phyloP scores from a whole-genome alignment of 2,113 vertebrate species.

The Tragelaphus buxtoni region DNA sequence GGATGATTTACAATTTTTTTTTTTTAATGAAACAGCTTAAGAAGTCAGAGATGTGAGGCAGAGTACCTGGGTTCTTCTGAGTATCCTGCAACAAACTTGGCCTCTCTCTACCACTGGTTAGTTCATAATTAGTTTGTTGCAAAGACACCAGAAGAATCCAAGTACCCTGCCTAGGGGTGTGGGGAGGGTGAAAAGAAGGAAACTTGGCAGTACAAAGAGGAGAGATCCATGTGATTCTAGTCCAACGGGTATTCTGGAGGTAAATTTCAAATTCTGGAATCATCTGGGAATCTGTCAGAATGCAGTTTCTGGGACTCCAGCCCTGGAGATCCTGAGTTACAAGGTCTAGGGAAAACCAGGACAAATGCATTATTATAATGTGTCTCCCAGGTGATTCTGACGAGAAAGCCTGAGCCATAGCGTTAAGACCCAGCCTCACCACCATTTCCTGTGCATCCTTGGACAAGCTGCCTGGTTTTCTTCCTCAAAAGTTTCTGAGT shows the following conservation, averaged over 20 bases:
- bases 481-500: neutral
- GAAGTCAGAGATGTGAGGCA: neutral
- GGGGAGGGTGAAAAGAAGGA: neutral
- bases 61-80: neutral
- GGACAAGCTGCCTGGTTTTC: neutral
- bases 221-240: neutral
- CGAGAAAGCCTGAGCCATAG: neutral
- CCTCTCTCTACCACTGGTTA: neutral
- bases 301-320: too few species aligned
- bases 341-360: neutral
- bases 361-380: neutral
- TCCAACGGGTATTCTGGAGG: rapidly evolving
- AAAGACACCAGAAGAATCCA: neutral
- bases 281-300: neutral
- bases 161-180: neutral
- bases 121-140: neutral
- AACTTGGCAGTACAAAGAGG: neutral
- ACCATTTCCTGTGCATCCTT: neutral
- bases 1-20: neutral
- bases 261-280: neutral
- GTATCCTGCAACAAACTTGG: neutral
- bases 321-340: neutral
- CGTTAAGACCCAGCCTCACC: rapidly evolving
- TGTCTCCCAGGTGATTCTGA: too few species aligned
- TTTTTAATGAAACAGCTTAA: neutral